These are phyloP conservation scores for Perca schrenkii DNA, from an alignment of 2,113 vertebrate species.

Conservation along the genomic window DNA sequence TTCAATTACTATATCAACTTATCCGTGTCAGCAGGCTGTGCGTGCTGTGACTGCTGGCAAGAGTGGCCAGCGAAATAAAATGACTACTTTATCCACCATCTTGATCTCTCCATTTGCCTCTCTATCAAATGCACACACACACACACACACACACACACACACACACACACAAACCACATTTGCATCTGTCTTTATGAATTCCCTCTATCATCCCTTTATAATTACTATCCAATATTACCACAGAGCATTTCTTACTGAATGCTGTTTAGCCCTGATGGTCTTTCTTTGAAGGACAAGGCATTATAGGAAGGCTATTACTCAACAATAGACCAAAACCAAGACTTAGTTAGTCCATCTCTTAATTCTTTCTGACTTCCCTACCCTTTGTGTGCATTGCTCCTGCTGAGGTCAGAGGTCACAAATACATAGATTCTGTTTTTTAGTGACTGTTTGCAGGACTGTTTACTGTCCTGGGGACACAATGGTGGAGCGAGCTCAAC, in stretches of 20 bases:
- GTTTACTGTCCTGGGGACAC: not conserved
- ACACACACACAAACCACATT: not conserved
- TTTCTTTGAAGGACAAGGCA: conserved; percentile 15
- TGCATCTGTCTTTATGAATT: not conserved
- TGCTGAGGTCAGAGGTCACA: not conserved
- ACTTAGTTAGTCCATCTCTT: not conserved
- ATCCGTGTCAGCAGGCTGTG: conserved; percentile 75
- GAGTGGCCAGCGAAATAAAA: conserved; percentile 65
- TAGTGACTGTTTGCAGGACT: not conserved
- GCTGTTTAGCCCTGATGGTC: not conserved
- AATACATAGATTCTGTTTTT: not conserved
- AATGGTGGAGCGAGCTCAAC: too few relatives aligned
- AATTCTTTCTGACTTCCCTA: not conserved
- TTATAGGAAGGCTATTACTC: not conserved
- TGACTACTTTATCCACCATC: conserved; percentile 49
- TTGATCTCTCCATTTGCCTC: conserved; percentile 30
- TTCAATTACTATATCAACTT: conserved; percentile 81
- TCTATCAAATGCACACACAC: conserved; percentile 16
- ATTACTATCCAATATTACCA: conserved; percentile 24
- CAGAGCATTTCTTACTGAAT: not conserved
- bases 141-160: too few relatives aligned
- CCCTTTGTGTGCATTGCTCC: not conserved
- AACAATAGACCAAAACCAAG: not conserved
- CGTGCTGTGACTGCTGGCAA: conserved; percentile 73
- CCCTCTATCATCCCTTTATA: not conserved